Evolutionary conservation across 2,888 invertebrate species (phyloP).

Genomic region (Leptinotarsa rubiginosa): DNA sequence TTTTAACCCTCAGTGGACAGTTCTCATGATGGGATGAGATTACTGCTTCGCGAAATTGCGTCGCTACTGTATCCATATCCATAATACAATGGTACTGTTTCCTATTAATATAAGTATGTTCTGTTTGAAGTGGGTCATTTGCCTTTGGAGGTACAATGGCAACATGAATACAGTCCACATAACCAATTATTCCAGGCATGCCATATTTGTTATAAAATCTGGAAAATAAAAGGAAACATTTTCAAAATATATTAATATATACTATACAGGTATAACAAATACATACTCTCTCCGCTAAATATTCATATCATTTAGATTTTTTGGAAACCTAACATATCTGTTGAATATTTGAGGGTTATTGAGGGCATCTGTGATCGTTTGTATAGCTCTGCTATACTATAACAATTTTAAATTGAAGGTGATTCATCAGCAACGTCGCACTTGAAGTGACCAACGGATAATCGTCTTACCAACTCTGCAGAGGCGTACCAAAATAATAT

Average conservation of each 20-base stretch:
- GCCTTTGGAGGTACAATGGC: slow-evolving; percentile 49
- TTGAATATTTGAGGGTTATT: slow-evolving; percentile 16
- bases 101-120: slow-evolving; percentile 52
- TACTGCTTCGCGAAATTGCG: no score
- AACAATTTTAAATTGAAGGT: no score
- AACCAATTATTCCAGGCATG: slow-evolving; percentile 47
- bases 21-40: no score
- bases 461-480: no score
- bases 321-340: slow-evolving; percentile 11
- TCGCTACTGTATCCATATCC: no score
- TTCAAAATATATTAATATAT: not conserved
- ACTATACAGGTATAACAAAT: slow-evolving; percentile 7
- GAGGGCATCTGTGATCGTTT: slow-evolving; percentile 3
- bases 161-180: slow-evolving; percentile 53
- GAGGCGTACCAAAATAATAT: no score
- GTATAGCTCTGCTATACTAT: not conserved
- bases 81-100: slow-evolving; percentile 55
- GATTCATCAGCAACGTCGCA: no score
- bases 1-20: no score
- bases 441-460: no score
- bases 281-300: not conserved
- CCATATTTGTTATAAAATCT: slow-evolving; percentile 24
- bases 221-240: slow-evolving; percentile 1
- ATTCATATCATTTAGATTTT: slow-evolving; percentile 1
- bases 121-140: slow-evolving; percentile 42